phyloP scores from a whole-genome alignment of 1,140 invertebrate species.

The Zeugodacus cucurbitae region DNA sequence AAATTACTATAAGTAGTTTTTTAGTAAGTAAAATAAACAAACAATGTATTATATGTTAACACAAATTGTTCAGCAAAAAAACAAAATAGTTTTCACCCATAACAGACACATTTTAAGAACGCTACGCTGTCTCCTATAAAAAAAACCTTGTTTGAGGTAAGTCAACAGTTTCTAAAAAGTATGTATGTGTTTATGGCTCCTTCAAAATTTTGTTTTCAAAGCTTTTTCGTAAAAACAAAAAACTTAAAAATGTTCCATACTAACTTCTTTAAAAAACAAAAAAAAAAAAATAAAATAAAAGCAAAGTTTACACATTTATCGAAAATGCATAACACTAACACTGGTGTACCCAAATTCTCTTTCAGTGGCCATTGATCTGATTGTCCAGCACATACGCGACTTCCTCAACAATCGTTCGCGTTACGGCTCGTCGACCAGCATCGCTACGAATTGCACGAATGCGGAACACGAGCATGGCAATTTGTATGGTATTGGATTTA shows the following conservation, averaged over 20 bases:
- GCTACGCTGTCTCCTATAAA: neutral
- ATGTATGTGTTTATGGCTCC: neutral
- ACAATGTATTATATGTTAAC: neutral
- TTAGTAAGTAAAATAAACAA: neutral
- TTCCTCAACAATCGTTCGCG: conserved; percentile 72
- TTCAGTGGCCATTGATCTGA: conserved; percentile 92
- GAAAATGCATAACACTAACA: neutral
- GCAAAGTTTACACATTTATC: neutral
- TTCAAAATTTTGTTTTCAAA: neutral
- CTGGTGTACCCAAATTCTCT: neutral
- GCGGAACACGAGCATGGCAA: conserved; percentile 46
- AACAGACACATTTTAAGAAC: neutral
- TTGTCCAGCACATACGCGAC: conserved; percentile 94
- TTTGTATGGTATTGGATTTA: conserved; percentile 21
- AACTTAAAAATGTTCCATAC: neutral
- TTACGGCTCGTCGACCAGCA: conserved; percentile 56
- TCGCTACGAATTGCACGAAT: conserved; percentile 55
- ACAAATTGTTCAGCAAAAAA: neutral
- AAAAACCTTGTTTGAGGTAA: neutral
- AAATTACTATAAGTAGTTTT: neutral
- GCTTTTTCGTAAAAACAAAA: neutral
- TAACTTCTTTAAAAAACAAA: neutral
- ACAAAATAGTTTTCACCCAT: neutral
- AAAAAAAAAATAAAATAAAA: neutral
- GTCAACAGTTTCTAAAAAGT: neutral